A percentile compares a stretch with the other conserved stretches of the same genome.
These are phyloP conservation scores for Conus ventricosus DNA, from an alignment of 1,140 invertebrate species.

Conservation along the genomic window DNA sequence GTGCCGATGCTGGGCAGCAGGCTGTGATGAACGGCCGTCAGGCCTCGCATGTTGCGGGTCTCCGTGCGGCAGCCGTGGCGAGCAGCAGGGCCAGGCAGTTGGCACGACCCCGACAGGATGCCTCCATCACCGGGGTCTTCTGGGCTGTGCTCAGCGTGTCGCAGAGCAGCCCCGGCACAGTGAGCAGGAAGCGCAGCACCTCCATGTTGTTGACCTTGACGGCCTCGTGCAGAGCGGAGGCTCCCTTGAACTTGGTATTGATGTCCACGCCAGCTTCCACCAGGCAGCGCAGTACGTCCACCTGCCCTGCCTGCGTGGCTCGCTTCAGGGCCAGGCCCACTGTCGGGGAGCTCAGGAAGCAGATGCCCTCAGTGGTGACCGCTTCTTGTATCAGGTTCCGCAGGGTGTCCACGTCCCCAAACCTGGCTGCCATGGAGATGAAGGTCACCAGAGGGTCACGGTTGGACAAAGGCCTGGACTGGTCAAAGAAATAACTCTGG, in stretches of 20 bases:
- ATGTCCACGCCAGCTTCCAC: conserved; percentile 20
- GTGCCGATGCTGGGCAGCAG: conserved; percentile 30
- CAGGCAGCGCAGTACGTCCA: conserved; percentile 21
- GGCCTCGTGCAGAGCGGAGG: conserved; percentile 25
- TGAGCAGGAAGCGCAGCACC: conserved; percentile 21
- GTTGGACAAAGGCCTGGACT: not conserved
- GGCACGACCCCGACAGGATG: conserved; percentile 13
- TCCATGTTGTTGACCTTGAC: conserved; percentile 28
- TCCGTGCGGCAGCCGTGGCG: not conserved
- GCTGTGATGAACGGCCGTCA: conserved; percentile 27
- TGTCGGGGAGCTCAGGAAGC: conserved; percentile 19
- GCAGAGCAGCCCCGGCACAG: not conserved
- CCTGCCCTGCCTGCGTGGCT: conserved; percentile 23
- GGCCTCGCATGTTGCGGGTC: not conserved
- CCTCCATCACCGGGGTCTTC: conserved; percentile 34
- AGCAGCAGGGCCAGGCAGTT: conserved; percentile 15
- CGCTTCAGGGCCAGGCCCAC: conserved; percentile 28
- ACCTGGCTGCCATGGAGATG: conserved; percentile 34
- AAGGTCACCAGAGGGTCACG: conserved; percentile 25
- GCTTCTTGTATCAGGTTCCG: conserved; percentile 30
- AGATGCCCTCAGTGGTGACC: not conserved
- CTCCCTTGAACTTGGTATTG: conserved; percentile 34
- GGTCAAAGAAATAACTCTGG: conserved; percentile 30
- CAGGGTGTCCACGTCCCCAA: conserved; percentile 30
- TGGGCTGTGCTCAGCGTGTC: conserved; percentile 23